These are phyloP conservation scores for Centropristis striata DNA, from an alignment of 2,113 vertebrate genomes.

Conservation along the genomic window DNA sequence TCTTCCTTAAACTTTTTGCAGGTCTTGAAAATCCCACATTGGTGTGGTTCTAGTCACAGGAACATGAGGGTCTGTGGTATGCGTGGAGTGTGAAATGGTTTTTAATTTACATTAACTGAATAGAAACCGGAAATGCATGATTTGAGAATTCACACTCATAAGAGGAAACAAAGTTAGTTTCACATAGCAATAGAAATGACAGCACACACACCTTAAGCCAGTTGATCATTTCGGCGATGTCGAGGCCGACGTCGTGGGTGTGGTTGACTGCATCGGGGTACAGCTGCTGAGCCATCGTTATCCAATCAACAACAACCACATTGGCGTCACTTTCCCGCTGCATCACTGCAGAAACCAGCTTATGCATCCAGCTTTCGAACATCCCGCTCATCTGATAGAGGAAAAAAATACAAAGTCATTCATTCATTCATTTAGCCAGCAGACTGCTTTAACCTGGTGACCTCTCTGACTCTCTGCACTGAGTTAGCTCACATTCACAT, in stretches of 20 bases:
- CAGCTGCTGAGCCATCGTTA: slow-evolving; percentile 90
- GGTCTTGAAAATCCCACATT: too few species aligned
- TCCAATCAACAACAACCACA: slow-evolving; percentile 93
- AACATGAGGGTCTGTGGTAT: neutral
- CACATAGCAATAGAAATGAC: neutral
- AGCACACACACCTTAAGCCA: slow-evolving; percentile 89
- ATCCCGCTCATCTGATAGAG: slow-evolving; percentile 90
- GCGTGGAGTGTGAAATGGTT: neutral
- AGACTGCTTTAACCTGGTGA: neutral
- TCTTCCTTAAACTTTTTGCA: too few species aligned
- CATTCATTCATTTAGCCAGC: neutral
- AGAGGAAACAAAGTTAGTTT: neutral
- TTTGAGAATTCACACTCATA: neutral
- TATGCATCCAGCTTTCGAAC: slow-evolving; percentile 91
- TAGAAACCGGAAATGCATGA: neutral
- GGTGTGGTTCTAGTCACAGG: too few species aligned
- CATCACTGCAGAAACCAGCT: slow-evolving; percentile 90
- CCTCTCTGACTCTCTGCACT: neutral
- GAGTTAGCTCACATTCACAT: slow-evolving; percentile 22
- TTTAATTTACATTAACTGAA: neutral
- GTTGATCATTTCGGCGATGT: slow-evolving; percentile 88
- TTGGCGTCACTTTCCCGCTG: slow-evolving; percentile 90
- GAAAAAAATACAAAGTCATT: neutral
- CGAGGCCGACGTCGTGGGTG: slow-evolving; percentile 85
- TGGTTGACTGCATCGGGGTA: slow-evolving; percentile 93